Percentiles rank a stretch among this genome's conserved stretches.
Evolutionary conservation across 2,113 vertebrate genomes (phyloP).

Genomic region (Coryphaenoides rupestris): DNA sequence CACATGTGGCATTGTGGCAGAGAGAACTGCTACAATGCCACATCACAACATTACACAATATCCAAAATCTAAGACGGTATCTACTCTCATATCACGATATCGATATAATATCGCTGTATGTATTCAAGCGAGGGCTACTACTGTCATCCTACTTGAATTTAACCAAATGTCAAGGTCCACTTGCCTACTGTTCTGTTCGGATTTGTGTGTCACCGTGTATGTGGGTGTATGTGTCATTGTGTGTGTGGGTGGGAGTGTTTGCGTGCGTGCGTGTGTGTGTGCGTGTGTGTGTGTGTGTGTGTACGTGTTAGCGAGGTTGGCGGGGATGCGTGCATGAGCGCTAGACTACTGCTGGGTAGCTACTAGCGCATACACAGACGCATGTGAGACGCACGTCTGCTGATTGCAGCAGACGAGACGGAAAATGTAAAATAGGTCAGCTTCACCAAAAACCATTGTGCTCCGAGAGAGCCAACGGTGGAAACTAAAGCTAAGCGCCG

Average conservation of each 20-base stretch:
- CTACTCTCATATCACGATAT: too few species aligned
- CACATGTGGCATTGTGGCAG: too few species aligned
- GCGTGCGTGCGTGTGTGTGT: neutral
- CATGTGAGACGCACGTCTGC: constrained; percentile 59
- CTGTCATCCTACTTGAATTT: constrained; percentile 46
- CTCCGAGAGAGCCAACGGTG: constrained; percentile 38
- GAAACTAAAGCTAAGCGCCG: too few species aligned
- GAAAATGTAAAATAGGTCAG: constrained; percentile 73
- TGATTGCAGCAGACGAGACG: constrained; percentile 65
- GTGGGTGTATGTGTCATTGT: constrained; percentile 3
- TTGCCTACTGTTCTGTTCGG: constrained; percentile 14
- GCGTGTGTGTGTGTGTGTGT: constrained; percentile 4
- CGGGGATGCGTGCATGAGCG: constrained; percentile 37
- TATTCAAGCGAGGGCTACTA: too few species aligned
- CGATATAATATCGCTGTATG: too few species aligned
- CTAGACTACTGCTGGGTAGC: constrained; percentile 28
- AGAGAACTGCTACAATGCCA: too few species aligned
- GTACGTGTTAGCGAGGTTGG: neutral
- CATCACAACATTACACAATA: too few species aligned
- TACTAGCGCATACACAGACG: constrained; percentile 43
- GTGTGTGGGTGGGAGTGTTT: constrained; percentile 1
- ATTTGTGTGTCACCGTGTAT: neutral
- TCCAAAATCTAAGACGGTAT: too few species aligned
- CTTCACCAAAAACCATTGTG: constrained; percentile 62
- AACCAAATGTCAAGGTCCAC: constrained; percentile 45